phyloP scores from a whole-genome alignment of 2,888 invertebrate species.

The Agrochola litura region DNA sequence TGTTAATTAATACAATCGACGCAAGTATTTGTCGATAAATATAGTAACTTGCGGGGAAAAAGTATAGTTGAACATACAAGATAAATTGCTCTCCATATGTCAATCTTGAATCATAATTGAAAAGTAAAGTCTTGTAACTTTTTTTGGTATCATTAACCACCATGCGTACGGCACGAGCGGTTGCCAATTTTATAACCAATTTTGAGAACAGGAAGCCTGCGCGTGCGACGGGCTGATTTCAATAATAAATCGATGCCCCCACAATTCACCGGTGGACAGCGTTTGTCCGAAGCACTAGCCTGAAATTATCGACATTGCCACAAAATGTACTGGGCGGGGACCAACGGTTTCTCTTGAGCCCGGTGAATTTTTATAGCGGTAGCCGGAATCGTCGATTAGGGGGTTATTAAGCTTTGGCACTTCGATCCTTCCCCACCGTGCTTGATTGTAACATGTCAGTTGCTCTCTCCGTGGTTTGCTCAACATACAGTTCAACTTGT shows the following conservation, averaged over 20 bases:
- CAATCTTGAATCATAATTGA: slow-evolving; percentile 84
- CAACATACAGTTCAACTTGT: slow-evolving; percentile 55
- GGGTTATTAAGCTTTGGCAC: slow-evolving; percentile 80
- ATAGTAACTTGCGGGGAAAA: slow-evolving; percentile 43
- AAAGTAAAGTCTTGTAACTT: slow-evolving; percentile 79
- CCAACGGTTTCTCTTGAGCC: slow-evolving; percentile 82
- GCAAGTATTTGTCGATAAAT: slow-evolving; percentile 51
- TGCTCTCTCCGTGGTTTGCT: slow-evolving; percentile 59
- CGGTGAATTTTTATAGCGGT: slow-evolving; percentile 83
- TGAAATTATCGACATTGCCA: slow-evolving; percentile 86
- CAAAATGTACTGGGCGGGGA: slow-evolving; percentile 83
- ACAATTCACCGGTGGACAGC: slow-evolving; percentile 81
- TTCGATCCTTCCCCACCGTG: slow-evolving; percentile 66
- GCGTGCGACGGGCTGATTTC: slow-evolving; percentile 86
- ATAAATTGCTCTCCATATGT: slow-evolving; percentile 80
- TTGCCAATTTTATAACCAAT: slow-evolving; percentile 88
- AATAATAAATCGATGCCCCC: slow-evolving; percentile 88
- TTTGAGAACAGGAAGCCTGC: slow-evolving; percentile 84
- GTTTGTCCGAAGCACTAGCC: slow-evolving; percentile 81
- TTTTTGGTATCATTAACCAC: slow-evolving; percentile 85
- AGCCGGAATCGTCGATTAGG: slow-evolving; percentile 81
- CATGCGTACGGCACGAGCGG: slow-evolving; percentile 84
- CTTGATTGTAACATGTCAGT: slow-evolving; percentile 70
- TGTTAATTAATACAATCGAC: slow-evolving; percentile 58
- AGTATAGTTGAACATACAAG: slow-evolving; percentile 60